These are phyloP conservation scores for Potorous gilbertii DNA, from an alignment of 2,797 vertebrate genomes.

Conservation along the genomic window DNA sequence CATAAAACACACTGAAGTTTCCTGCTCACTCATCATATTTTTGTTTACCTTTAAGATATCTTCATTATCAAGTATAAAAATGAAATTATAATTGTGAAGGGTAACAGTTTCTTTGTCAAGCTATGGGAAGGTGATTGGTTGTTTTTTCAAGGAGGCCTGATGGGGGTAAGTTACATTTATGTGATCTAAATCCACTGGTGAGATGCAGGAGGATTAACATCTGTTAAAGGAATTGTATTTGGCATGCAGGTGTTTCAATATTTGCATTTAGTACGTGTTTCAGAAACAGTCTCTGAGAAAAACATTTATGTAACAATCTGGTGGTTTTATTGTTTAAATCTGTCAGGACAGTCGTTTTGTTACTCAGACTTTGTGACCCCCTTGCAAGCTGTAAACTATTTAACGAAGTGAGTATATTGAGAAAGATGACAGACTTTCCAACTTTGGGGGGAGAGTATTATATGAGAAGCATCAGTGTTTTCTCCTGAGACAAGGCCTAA, in stretches of 20 bases:
- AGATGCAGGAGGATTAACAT: slow-evolving; percentile 86
- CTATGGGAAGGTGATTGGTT: slow-evolving; percentile 75
- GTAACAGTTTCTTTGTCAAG: slow-evolving; percentile 71
- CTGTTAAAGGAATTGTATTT: slow-evolving; percentile 88
- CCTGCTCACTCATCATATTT: background rate
- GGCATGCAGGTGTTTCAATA: slow-evolving; percentile 89
- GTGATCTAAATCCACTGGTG: slow-evolving; percentile 83
- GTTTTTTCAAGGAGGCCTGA: slow-evolving; percentile 81
- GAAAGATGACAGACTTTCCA: slow-evolving; percentile 88
- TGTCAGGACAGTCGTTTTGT: slow-evolving; percentile 88
- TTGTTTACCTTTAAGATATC: slow-evolving; percentile 62
- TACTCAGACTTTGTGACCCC: slow-evolving; percentile 86
- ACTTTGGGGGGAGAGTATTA: slow-evolving; percentile 84
- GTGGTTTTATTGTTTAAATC: slow-evolving; percentile 89
- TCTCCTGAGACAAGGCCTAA: slow-evolving; percentile 81
- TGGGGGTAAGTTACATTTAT: slow-evolving; percentile 80
- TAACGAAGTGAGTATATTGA: slow-evolving; percentile 89
- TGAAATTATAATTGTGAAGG: background rate
- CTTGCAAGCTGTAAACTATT: slow-evolving; percentile 87
- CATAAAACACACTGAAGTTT: slow-evolving; percentile 32
- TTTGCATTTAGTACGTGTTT: slow-evolving; percentile 89
- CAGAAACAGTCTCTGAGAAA: slow-evolving; percentile 88
- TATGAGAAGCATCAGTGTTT: slow-evolving; percentile 83
- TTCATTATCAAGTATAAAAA: slow-evolving; percentile 54
- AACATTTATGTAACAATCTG: slow-evolving; percentile 87